These are phyloP conservation scores for Hetaerina titia DNA, from an alignment of 2,888 invertebrate species.

Conservation along the genomic window DNA sequence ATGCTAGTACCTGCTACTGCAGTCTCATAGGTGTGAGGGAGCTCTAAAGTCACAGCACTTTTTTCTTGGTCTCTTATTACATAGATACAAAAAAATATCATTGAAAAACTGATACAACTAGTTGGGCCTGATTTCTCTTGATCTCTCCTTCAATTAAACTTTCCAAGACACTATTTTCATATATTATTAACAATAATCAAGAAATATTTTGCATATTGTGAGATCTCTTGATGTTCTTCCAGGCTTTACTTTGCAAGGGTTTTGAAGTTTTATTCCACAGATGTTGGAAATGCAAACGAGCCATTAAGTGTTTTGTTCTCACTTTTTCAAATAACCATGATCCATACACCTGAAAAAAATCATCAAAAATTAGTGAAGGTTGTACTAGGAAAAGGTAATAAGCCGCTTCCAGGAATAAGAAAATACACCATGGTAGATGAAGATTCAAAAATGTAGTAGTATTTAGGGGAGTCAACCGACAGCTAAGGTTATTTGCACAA, in stretches of 20 bases:
- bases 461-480: too few relatives aligned
- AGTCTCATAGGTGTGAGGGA: too few relatives aligned
- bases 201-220: neutral
- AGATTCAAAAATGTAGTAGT: too few relatives aligned
- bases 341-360: conserved; percentile 34
- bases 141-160: neutral
- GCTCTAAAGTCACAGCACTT: too few relatives aligned
- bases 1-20: too few relatives aligned
- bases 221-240: neutral
- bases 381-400: neutral
- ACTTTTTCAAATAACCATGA: conserved; percentile 53
- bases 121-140: neutral
- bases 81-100: neutral
- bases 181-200: neutral
- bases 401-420: neutral
- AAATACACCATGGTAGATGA: neutral
- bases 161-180: neutral
- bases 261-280: conserved; percentile 40
- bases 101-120: neutral
- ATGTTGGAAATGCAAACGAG: conserved; percentile 23
- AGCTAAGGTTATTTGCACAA: too few relatives aligned
- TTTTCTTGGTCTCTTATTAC: too few relatives aligned
- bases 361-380: neutral
- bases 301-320: conserved; percentile 51
- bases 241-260: neutral